phyloP scores from a whole-genome alignment of 2,113 vertebrate species.

The Ceyx melanurus region DNA sequence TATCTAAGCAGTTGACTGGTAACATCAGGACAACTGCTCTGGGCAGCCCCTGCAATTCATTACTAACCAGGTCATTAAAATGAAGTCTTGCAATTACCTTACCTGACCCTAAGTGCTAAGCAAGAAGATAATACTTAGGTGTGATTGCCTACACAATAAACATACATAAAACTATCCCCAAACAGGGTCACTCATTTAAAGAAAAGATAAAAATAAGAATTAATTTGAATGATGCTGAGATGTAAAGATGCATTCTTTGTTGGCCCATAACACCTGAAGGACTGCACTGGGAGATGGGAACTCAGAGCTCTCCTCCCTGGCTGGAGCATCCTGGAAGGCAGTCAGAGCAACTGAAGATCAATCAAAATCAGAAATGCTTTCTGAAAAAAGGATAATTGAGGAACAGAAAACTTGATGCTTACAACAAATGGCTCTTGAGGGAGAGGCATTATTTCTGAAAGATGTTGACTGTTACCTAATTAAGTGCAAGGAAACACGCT shows the following conservation, averaged over 20 bases:
- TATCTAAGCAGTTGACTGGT: constrained; percentile 62
- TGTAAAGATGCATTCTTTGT: not conserved
- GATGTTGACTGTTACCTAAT: not conserved
- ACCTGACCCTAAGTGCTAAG: constrained; percentile 15
- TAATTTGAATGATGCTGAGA: not conserved
- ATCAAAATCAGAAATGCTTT: constrained; percentile 10
- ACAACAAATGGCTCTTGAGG: not conserved
- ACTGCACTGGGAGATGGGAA: not conserved
- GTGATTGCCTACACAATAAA: not conserved
- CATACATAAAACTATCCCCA: not conserved
- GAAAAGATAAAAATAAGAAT: not conserved
- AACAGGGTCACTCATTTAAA: not conserved
- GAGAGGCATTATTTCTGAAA: constrained; percentile 4
- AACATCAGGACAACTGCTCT: constrained; percentile 51
- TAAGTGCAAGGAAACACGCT: not conserved
- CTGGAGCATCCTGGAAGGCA: not conserved
- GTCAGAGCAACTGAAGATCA: not conserved
- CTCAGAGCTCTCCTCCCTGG: not conserved
- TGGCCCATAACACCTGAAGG: not conserved
- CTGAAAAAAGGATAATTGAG: not conserved
- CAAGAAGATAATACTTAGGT: not conserved
- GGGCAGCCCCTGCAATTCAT: constrained; percentile 31
- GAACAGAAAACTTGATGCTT: not conserved
- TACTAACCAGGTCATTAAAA: constrained; percentile 49
- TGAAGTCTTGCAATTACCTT: constrained; percentile 40